These are phyloP conservation scores for Oncorhynchus gorbuscha DNA, from an alignment of 2,113 vertebrate species.

Conservation along the genomic window DNA sequence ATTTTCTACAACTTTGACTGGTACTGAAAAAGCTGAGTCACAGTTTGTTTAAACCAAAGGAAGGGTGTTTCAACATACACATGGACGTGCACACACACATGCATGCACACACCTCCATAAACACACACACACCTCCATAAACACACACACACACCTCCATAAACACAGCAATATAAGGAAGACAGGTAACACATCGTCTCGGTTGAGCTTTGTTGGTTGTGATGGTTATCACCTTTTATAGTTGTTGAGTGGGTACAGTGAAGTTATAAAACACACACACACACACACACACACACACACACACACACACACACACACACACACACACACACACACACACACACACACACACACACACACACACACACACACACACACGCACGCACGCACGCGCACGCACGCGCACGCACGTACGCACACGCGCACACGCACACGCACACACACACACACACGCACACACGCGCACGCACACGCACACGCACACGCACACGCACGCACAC, in stretches of 20 bases:
- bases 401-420: not conserved
- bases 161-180: no score
- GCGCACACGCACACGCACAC: not conserved
- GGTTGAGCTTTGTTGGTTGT: constrained; percentile 13
- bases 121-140: not conserved
- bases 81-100: constrained; percentile 16
- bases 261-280: constrained; percentile 22
- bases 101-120: not conserved
- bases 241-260: constrained; percentile 12
- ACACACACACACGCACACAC: not conserved
- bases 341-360: not conserved
- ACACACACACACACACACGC: constrained; percentile 2
- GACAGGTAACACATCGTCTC: not conserved
- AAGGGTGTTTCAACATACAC: not conserved
- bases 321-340: constrained; percentile 2
- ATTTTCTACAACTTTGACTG: no score
- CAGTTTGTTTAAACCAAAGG: not conserved
- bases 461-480: not conserved
- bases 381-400: constrained; percentile 3
- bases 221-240: constrained; percentile 45
- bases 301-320: constrained; percentile 5
- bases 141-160: not conserved
- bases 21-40: not conserved
- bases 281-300: constrained; percentile 1
- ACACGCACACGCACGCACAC: constrained; percentile 1